Evolutionary conservation across 2,113 vertebrate genomes (phyloP).

Genomic region (Talpa occidentalis): DNA sequence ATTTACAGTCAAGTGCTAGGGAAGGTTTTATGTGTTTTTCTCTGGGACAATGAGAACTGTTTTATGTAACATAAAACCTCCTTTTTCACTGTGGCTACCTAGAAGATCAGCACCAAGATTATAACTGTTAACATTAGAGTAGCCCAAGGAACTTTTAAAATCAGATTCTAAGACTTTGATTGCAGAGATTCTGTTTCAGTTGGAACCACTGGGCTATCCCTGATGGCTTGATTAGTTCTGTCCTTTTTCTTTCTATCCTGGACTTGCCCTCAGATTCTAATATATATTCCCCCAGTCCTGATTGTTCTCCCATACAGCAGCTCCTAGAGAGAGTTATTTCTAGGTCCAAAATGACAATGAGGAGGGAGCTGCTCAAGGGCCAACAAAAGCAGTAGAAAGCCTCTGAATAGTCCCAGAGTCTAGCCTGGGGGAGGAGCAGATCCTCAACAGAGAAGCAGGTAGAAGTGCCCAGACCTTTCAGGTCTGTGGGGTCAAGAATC

Average conservation of each 20-base stretch:
- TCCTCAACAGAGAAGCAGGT: neutral
- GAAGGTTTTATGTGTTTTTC: neutral
- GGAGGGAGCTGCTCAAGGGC: neutral
- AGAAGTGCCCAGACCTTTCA: neutral
- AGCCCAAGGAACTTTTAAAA: neutral
- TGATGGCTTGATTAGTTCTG: neutral
- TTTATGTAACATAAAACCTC: neutral
- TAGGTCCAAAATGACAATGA: neutral
- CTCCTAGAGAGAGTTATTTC: neutral
- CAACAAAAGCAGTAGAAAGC: neutral
- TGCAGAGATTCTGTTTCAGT: neutral
- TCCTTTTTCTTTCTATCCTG: neutral
- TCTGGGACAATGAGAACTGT: neutral
- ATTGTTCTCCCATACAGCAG: neutral
- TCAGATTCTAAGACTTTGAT: neutral
- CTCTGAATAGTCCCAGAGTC: neutral
- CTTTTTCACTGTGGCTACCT: neutral
- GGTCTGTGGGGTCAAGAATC: neutral
- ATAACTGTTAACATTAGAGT: neutral
- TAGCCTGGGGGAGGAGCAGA: too few species aligned
- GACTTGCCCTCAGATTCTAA: neutral
- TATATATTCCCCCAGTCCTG: neutral
- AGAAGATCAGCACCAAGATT: neutral
- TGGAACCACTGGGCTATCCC: neutral
- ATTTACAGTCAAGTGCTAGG: neutral